Base-by-base conservation (phyloP, 2,888 invertebrate species). In the Oscheius onirici region DNA sequence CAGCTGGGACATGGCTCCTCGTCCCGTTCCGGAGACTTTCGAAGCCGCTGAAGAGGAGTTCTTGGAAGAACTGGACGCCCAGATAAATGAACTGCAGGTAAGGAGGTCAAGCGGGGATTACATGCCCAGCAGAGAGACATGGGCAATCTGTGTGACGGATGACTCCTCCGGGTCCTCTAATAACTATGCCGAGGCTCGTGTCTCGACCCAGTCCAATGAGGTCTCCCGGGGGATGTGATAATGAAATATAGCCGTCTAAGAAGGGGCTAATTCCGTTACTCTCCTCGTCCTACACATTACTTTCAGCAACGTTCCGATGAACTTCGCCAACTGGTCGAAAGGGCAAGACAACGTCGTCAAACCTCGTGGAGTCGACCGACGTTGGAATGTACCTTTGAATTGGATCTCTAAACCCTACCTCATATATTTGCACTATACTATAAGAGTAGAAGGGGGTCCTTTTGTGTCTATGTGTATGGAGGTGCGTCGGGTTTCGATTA, bases 1-100 rank as follows among this genome's bases (percentile, higher is more conserved):
- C 20, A 40, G 61, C 17, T 41, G 52, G 46, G 52, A 52, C 34
- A 34, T 34, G 34, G 34, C 34, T 24, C 60, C 28, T 5, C 26
- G 24, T 11, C 63, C 13, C 3, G 54, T 55, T 6, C 68, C 57
- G 28, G 58, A 66, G 20, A 66, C 66, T 10, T 43, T 66, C 28
- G 71, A 71, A 46, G 66, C 49, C 24, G 71, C 71, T 5, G 71
- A 71, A 46, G 79, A 77, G 43, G 79, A 77, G 26, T 79, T 76
- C 51, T 52, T 79, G 20, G 61, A 71, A 22, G 77, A 74, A 49
- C 51, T 79, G 15, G 77, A 79, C 52, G 74, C 73, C 49, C 79
- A 79, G 61, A 79, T 79, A 24, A 74, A 77, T 60, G 79, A 79
- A 51, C 57, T 79, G 8, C 77, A 79, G 76, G 79, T 77, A 43